Percentiles rank a stretch among this genome's conserved stretches.
Conservation (phyloP, 1,140 invertebrate species). For the Papilio helenus region DNA sequence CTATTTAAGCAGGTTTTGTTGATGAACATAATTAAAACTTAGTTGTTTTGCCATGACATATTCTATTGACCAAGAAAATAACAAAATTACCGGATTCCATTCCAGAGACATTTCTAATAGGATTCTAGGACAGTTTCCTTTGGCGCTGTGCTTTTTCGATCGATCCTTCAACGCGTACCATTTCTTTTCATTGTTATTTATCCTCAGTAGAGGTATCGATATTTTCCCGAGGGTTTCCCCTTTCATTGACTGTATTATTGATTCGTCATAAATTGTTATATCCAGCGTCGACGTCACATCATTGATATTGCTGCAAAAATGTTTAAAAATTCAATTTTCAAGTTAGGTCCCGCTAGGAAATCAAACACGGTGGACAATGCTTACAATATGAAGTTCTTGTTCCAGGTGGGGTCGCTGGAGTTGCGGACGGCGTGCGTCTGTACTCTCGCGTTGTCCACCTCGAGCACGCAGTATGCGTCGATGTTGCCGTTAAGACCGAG, state of each 20-base stretch:
- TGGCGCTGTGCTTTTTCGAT: slow-evolving; percentile 60
- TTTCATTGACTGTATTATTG: slow-evolving; percentile 80
- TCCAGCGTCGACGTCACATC: slow-evolving; percentile 74
- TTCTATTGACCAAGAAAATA: background rate
- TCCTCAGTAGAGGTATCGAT: slow-evolving; percentile 70
- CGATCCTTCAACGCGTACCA: slow-evolving; percentile 74
- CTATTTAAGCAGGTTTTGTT: background rate
- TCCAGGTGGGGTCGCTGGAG: slow-evolving; percentile 69
- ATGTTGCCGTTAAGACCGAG: slow-evolving; percentile 67
- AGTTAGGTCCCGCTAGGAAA: too few relatives aligned
- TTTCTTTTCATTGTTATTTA: slow-evolving; percentile 73
- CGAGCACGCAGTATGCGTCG: slow-evolving; percentile 69
- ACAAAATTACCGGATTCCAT: slow-evolving; percentile 72
- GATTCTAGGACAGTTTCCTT: slow-evolving; percentile 81
- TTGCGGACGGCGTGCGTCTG: slow-evolving; percentile 66
- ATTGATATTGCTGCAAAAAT: slow-evolving; percentile 61
- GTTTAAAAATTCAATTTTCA: too few relatives aligned
- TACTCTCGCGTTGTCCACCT: slow-evolving; percentile 73
- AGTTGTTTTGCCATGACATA: background rate
- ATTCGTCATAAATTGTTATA: slow-evolving; percentile 71
- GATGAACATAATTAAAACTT: too few relatives aligned
- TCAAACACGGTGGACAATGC: slow-evolving; percentile 38
- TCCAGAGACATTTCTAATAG: slow-evolving; percentile 71
- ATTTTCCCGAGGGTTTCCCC: slow-evolving; percentile 79
- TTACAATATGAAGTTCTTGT: slow-evolving; percentile 75